Evolutionary conservation across 1,140 invertebrate genomes (phyloP).

Genomic region (Notospermus geniculatus): DNA sequence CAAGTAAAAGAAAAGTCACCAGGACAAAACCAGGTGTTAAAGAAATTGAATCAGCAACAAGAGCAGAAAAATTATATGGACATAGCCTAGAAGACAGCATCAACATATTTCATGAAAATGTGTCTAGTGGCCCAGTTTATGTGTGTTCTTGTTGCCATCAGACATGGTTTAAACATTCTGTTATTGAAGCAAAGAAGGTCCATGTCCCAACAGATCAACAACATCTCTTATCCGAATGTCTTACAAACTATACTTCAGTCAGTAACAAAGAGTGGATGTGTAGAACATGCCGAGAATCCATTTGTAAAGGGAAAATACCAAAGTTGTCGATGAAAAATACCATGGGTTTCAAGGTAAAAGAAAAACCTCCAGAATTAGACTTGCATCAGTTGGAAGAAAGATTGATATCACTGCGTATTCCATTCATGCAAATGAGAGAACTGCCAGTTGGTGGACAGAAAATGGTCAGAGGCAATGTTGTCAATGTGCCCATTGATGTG

Average conservation of each 20-base stretch:
- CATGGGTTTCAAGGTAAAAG: background rate
- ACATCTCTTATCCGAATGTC: background rate
- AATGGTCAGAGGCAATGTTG: slow-evolving; percentile 17
- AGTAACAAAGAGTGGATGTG: slow-evolving; percentile 1
- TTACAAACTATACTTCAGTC: background rate
- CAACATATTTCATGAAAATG: too few relatives aligned
- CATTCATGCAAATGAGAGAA: slow-evolving; percentile 16
- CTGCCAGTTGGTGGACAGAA: background rate
- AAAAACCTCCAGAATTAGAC: slow-evolving; percentile 8
- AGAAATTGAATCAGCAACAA: too few relatives aligned
- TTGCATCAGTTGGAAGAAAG: slow-evolving; percentile 12
- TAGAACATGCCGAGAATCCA: background rate
- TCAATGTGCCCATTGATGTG: slow-evolving; percentile 28
- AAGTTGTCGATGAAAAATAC: background rate
- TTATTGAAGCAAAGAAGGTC: background rate
- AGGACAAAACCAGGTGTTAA: too few relatives aligned
- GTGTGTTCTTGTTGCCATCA: slow-evolving; percentile 8
- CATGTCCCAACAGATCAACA: background rate
- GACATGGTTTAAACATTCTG: slow-evolving; percentile 8
- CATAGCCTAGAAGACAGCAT: too few relatives aligned
- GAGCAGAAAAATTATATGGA: too few relatives aligned
- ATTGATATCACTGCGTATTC: background rate
- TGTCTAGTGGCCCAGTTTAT: background rate
- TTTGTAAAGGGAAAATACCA: slow-evolving; percentile 1
- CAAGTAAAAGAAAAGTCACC: too few relatives aligned